Percentiles rank a stretch among this genome's conserved stretches.
These are phyloP conservation scores for Lycophotia porphyrea DNA, from an alignment of 2,888 invertebrate genomes.

Conservation along the genomic window DNA sequence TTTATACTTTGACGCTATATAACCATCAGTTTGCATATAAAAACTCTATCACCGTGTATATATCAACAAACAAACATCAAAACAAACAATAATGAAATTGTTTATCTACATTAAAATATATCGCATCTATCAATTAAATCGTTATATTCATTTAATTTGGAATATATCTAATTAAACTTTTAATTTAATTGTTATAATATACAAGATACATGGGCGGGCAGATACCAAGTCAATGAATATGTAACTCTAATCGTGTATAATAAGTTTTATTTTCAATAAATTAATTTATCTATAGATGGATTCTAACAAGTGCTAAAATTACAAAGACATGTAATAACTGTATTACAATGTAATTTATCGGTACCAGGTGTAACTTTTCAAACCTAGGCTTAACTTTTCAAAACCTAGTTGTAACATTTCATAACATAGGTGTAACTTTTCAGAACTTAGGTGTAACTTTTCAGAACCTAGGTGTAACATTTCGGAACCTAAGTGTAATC, in stretches of 20 bases:
- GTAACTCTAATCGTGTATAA: constrained; percentile 70
- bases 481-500: constrained; percentile 74
- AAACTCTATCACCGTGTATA: constrained; percentile 56
- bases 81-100: constrained; percentile 45
- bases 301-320: constrained; percentile 78
- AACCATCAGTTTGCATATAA: constrained; percentile 56
- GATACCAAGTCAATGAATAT: constrained; percentile 65
- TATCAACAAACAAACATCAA: constrained; percentile 52
- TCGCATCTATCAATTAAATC: constrained; percentile 56
- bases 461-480: constrained; percentile 65
- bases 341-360: constrained; percentile 65
- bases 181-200: constrained; percentile 58
- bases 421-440: constrained; percentile 31
- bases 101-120: constrained; percentile 57
- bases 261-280: constrained; percentile 72
- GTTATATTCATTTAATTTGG: constrained; percentile 62
- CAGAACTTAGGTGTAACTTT: constrained; percentile 28
- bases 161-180: constrained; percentile 66
- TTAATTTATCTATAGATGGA: constrained; percentile 72
- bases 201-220: constrained; percentile 67
- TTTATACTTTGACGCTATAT: constrained; percentile 35
- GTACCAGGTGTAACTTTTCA: constrained; percentile 65
- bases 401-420: constrained; percentile 32
- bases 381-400: constrained; percentile 63
- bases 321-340: constrained; percentile 73